Percentiles rank a stretch among this genome's conserved stretches.
Evolutionary conservation across 35 echinoderm and acorn worm species (phyloP).

Genomic region (Apostichopus californicus): DNA sequence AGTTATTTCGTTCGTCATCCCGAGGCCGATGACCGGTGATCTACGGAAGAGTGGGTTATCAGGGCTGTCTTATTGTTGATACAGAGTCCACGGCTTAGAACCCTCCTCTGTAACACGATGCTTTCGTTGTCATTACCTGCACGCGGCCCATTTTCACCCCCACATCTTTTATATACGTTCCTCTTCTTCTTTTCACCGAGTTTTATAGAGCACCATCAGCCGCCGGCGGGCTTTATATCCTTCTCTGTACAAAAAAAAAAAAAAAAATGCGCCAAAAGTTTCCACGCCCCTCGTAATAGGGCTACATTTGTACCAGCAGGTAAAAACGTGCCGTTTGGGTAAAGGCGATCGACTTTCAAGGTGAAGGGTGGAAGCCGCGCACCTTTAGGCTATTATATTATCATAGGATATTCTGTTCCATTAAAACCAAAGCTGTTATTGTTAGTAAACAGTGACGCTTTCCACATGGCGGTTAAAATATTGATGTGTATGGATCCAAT

Average conservation of each 20-base stretch:
- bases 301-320: slow-evolving; percentile 13
- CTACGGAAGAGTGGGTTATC: slow-evolving; percentile 34
- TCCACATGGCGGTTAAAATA: no score
- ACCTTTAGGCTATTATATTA: not conserved
- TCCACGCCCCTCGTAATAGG: slow-evolving; percentile 24
- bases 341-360: slow-evolving; percentile 10
- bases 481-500: no score
- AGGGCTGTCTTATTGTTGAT: slow-evolving; percentile 38
- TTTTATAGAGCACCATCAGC: slow-evolving; percentile 27
- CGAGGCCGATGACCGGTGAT: slow-evolving; percentile 23
- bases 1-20: not conserved
- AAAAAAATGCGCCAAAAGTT: slow-evolving; percentile 20
- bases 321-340: no score
- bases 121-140: slow-evolving; percentile 34
- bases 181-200: not conserved
- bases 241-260: not conserved
- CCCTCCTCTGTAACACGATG: slow-evolving; percentile 22
- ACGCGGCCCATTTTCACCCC: slow-evolving; percentile 35
- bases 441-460: not conserved
- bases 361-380: not conserved
- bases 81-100: slow-evolving; percentile 44
- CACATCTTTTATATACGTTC: not conserved
- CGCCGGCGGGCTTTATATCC: slow-evolving; percentile 30
- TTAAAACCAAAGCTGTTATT: slow-evolving; percentile 33
- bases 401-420: slow-evolving; percentile 16